phyloP scores from a whole-genome alignment of 2,888 invertebrate species.

The Morinoia aosen region DNA sequence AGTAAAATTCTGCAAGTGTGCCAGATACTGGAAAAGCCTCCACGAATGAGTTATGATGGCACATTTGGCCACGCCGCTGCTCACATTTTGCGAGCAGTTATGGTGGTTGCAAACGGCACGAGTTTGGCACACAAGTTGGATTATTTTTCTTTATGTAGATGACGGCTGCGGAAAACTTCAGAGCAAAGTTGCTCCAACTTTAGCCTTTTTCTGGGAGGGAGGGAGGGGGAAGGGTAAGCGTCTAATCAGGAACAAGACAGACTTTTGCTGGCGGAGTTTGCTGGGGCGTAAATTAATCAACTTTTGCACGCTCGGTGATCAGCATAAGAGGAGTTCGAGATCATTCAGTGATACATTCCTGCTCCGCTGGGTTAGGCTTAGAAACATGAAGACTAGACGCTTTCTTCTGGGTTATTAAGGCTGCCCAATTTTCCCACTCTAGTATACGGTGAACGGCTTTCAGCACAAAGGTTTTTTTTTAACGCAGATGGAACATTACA shows the following conservation, averaged over 20 bases:
- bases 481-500: no score
- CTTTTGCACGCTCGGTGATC: slow-evolving; percentile 4
- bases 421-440: not conserved
- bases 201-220: not conserved
- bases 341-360: not conserved
- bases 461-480: no score
- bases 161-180: slow-evolving; percentile 37
- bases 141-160: slow-evolving; percentile 52
- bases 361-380: not conserved
- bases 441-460: no score
- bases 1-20: not conserved
- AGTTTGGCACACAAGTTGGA: slow-evolving; percentile 46
- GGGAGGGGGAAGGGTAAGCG: not conserved
- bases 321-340: not conserved
- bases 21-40: not conserved
- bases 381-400: not conserved
- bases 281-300: slow-evolving; percentile 26
- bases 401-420: not conserved
- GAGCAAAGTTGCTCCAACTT: slow-evolving; percentile 22
- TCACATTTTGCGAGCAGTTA: not conserved
- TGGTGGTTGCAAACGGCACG: slow-evolving; percentile 27
- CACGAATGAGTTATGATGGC: not conserved
- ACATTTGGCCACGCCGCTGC: not conserved
- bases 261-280: slow-evolving; percentile 28
- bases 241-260: slow-evolving; percentile 49